These are phyloP conservation scores for Habropoda laboriosa DNA, from an alignment of 1,140 invertebrate genomes.

Conservation along the genomic window DNA sequence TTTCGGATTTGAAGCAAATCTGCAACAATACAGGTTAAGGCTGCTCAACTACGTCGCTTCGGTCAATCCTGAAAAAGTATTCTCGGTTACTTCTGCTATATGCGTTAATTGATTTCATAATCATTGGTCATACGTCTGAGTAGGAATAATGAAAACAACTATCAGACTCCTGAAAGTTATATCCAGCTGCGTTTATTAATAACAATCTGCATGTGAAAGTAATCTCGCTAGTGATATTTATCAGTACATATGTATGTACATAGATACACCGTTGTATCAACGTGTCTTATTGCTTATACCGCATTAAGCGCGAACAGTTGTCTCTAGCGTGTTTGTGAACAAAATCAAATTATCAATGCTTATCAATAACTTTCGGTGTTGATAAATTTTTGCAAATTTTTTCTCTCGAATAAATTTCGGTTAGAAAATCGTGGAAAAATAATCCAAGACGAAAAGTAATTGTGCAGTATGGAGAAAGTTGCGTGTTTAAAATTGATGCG, in stretches of 20 bases:
- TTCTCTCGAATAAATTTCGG: background rate
- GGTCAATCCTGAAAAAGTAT: background rate
- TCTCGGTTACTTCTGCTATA: background rate
- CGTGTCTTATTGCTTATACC: background rate
- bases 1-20: background rate
- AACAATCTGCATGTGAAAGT: slow-evolving; percentile 17
- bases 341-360: too few species aligned
- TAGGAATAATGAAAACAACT: too few species aligned
- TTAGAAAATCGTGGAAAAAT: background rate
- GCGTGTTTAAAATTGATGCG: background rate
- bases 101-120: background rate
- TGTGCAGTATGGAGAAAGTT: background rate
- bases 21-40: background rate
- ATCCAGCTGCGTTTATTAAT: slow-evolving; percentile 1
- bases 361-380: too few species aligned
- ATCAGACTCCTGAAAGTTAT: too few species aligned
- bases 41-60: background rate
- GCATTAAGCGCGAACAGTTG: background rate
- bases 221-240: background rate
- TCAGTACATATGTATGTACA: too few species aligned
- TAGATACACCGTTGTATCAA: background rate
- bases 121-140: too few species aligned
- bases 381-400: background rate
- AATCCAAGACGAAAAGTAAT: background rate
- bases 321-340: too few species aligned